Conservation (phyloP, 2,113 vertebrate genomes). For the Bagarius yarrelli region DNA sequence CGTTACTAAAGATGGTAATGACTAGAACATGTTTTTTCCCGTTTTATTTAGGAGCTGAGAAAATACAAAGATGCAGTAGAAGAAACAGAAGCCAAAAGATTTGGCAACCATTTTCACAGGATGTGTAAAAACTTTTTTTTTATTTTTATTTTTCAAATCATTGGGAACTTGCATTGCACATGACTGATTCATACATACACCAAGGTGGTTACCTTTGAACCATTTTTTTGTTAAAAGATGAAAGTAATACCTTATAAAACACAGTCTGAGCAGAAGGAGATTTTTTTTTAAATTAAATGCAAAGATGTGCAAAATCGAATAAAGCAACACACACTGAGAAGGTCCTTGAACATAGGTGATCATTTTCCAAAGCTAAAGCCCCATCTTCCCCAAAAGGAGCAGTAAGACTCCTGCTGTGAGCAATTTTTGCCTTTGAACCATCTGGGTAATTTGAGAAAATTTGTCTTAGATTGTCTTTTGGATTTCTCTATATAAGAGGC, state of each 20-base stretch:
- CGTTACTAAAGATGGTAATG: slow-evolving; percentile 12
- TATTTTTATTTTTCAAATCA: too few species aligned
- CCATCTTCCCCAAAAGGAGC: background rate
- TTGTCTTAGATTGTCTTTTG: slow-evolving; percentile 7
- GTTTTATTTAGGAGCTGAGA: slow-evolving; percentile 35
- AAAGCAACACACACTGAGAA: background rate
- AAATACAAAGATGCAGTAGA: slow-evolving; percentile 27
- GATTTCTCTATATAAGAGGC: background rate
- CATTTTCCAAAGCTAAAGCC: slow-evolving; percentile 16
- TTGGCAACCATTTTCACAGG: slow-evolving; percentile 30
- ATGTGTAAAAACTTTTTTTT: background rate
- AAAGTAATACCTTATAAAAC: background rate
- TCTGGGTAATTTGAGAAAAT: slow-evolving; percentile 13
- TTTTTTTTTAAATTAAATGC: background rate
- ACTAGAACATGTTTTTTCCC: background rate
- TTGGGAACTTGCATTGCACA: background rate
- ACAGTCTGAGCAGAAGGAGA: background rate
- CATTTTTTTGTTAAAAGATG: slow-evolving; percentile 16
- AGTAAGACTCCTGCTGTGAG: slow-evolving; percentile 21
- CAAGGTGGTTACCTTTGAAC: slow-evolving; percentile 19
- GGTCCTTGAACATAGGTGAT: slow-evolving; percentile 10
- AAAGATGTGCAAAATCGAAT: slow-evolving; percentile 4
- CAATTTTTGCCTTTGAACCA: slow-evolving; percentile 11
- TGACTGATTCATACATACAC: slow-evolving; percentile 12
- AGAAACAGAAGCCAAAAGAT: slow-evolving; percentile 31